Evolutionary conservation across 2,113 vertebrate species (phyloP), one percentile per base, ranked within the genome.

Genomic region (Phaethornis superciliosus): DNA sequence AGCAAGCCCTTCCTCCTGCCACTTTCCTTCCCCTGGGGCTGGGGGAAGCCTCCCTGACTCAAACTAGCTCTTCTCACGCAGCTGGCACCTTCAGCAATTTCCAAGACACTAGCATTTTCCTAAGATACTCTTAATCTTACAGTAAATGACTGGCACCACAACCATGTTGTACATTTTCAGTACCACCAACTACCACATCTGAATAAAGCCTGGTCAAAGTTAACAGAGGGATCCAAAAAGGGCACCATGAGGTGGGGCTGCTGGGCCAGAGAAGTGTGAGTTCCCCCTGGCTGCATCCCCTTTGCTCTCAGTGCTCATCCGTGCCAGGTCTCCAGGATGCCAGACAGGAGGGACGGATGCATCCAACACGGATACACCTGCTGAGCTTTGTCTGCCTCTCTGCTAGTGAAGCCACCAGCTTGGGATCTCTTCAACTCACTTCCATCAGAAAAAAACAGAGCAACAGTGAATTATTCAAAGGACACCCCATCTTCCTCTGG

Each of bases 251-350:
- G 19, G 55, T 51, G 26, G 15, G 20, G 9, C 24, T 55, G 62
- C 52, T 42, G 33, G 20, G 63, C 0, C 0, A 49, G 42, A 35
- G 12, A 37, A 64, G 20, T 0, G 46, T 1, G 20, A 35, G 23
- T 12, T 88, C n/a, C 52, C 32, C 58, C 37, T 22, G 9, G 42
- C 32, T 44, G 13, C 20, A 3, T 0, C 7, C 40, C 15, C 52
- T 88, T 82, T 60, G 49, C 13, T 76, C 63, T 23, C 49, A 18
- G 49, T 77, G n/a, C 52, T 40, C 15, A 30, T 10, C 51, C 28
- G 32, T 52, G 37, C 33, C 44, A 75, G 71, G 5, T 35, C 18
- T 85, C 44, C 59, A 1, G 3, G 59, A 22, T 8, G 5, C 51
- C 2, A 12, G 19, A 23, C 62, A 54, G 20, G 26, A 90, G 24